Conservation (phyloP, 2,888 invertebrate species). For the Athalia cordata region DNA sequence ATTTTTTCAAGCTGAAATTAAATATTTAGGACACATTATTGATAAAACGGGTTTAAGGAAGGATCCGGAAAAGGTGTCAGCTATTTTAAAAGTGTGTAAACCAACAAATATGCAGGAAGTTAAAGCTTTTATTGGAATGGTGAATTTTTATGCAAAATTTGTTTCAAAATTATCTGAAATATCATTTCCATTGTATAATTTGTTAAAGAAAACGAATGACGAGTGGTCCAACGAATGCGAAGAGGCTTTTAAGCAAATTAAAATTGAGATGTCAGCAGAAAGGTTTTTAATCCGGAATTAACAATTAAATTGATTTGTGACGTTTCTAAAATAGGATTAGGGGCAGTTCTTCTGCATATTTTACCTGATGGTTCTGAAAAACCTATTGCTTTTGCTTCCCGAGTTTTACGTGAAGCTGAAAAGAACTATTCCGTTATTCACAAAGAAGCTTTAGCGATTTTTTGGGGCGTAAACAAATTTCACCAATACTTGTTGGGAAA, state of each 20-base stretch:
- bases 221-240: constrained; percentile 60
- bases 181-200: constrained; percentile 59
- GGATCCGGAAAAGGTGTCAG: constrained; percentile 59
- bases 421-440: constrained; percentile 64
- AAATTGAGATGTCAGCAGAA: constrained; percentile 53
- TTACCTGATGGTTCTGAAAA: constrained; percentile 57
- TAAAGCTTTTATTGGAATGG: constrained; percentile 61
- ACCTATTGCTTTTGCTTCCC: constrained; percentile 61
- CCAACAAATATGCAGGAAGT: constrained; percentile 57
- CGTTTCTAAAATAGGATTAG: constrained; percentile 58
- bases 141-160: constrained; percentile 69
- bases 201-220: constrained; percentile 56
- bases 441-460: constrained; percentile 64
- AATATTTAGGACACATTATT: constrained; percentile 63
- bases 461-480: constrained; percentile 63
- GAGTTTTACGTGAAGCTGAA: constrained; percentile 60
- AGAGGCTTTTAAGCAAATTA: constrained; percentile 60
- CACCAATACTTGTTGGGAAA: constrained; percentile 65
- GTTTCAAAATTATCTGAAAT: constrained; percentile 58
- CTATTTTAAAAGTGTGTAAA: constrained; percentile 57
- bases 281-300: constrained; percentile 47
- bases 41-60: constrained; percentile 63
- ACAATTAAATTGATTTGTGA: constrained; percentile 55
- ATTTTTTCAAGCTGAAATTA: constrained; percentile 55
- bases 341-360: constrained; percentile 58